Percentiles rank a stretch among this genome's conserved stretches.
Conservation (phyloP, 2,113 vertebrate species). For the Pelecanoides urinatrix region DNA sequence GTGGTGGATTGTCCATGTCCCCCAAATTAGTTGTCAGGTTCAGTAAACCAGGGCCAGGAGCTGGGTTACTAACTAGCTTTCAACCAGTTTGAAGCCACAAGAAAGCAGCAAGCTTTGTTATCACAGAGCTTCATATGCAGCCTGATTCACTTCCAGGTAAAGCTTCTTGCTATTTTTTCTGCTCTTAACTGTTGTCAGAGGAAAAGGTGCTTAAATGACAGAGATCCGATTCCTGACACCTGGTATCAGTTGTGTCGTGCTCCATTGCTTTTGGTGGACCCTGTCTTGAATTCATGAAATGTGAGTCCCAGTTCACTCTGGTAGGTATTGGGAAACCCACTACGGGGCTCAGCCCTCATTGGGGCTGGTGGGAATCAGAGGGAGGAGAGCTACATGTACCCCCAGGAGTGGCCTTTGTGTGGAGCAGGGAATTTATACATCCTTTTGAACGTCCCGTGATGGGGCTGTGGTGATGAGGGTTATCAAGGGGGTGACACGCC, state of each 20-base stretch:
- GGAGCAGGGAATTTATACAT: neutral
- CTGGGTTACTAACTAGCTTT: neutral
- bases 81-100: neutral
- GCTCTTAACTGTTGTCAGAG: neutral
- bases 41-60: neutral
- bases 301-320: neutral
- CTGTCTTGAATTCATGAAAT: neutral
- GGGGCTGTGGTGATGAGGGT: neutral
- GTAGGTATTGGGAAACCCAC: neutral
- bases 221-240: neutral
- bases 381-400: neutral
- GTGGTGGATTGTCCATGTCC: neutral
- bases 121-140: neutral
- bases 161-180: neutral
- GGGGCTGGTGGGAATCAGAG: neutral
- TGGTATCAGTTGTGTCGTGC: neutral
- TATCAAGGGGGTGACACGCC: fast-evolving
- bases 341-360: neutral
- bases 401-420: neutral
- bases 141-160: neutral
- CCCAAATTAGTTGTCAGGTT: neutral
- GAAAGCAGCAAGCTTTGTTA: neutral
- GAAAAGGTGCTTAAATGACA: neutral
- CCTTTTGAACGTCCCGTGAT: neutral
- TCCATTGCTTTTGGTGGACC: neutral